Evolutionary conservation across 2,888 invertebrate genomes (phyloP).

Genomic region (Lymantria monacha): DNA sequence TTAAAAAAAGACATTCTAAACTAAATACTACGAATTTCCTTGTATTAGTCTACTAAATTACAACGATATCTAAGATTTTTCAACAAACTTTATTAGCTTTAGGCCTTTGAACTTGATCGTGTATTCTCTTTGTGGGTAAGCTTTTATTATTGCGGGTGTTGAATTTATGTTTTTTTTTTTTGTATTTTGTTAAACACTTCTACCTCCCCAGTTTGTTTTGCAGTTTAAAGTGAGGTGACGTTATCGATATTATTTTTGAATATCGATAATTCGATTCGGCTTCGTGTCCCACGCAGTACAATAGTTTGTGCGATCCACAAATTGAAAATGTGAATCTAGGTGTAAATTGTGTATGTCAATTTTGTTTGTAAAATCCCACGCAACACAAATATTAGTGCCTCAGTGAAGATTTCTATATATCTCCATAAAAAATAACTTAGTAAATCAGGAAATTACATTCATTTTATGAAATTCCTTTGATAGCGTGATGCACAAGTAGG

Average conservation of each 20-base stretch:
- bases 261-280: no score
- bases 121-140: constrained; percentile 18
- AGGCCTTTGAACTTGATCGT: constrained; percentile 20
- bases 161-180: constrained; percentile 10
- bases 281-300: no score
- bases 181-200: constrained; percentile 8
- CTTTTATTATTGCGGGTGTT: constrained; percentile 22
- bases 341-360: no score
- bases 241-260: neutral
- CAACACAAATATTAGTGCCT: no score
- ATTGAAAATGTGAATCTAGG: no score
- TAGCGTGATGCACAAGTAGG: no score
- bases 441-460: no score
- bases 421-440: no score
- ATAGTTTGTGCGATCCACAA: no score
- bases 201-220: constrained; percentile 10
- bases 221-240: constrained; percentile 1
- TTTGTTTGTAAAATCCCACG: no score
- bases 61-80: constrained; percentile 6
- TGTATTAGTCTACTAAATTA: constrained; percentile 12
- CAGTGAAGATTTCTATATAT: no score
- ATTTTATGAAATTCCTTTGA: no score
- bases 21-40: neutral
- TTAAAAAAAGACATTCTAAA: neutral
- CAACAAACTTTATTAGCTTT: constrained; percentile 22